Evolutionary conservation across 1,140 invertebrate species (phyloP).

Genomic region (Temnothorax longispinosus): DNA sequence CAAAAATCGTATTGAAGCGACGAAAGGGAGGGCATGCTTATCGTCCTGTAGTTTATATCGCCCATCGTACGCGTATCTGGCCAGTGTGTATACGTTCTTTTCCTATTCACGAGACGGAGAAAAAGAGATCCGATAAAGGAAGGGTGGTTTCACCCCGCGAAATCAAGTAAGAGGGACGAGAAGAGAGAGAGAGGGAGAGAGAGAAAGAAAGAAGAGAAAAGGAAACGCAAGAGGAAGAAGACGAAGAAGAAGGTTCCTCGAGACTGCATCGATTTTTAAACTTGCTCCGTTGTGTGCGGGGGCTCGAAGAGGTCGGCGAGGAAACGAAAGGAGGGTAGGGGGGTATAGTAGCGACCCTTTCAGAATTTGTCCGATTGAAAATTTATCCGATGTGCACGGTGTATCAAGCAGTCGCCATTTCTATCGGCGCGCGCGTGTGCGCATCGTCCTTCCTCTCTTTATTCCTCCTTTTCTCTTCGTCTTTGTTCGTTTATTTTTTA

Average conservation of each 20-base stretch:
- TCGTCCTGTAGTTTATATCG: constrained; percentile 42
- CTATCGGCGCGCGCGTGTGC: constrained; percentile 34
- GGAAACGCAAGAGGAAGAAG: constrained; percentile 21
- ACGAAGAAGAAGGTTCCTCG: constrained; percentile 51
- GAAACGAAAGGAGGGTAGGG: constrained; percentile 4
- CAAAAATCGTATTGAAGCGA: constrained; percentile 26
- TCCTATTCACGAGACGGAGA: constrained; percentile 68
- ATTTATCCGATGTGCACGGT: constrained; percentile 80
- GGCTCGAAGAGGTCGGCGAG: background rate
- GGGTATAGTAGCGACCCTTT: constrained; percentile 71
- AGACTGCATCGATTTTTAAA: constrained; percentile 81
- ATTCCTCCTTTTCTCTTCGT: constrained; percentile 11
- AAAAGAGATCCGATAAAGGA: constrained; percentile 35
- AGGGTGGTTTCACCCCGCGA: constrained; percentile 4
- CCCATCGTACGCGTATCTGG: constrained; percentile 34
- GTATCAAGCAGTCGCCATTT: constrained; percentile 72
- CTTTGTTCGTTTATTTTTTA: constrained; percentile 44
- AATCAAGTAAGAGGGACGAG: constrained; percentile 32
- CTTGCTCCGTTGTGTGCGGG: constrained; percentile 69
- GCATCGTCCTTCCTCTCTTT: constrained; percentile 6
- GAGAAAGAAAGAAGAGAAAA: background rate
- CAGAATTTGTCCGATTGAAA: constrained; percentile 83
- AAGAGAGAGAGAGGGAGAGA: background rate
- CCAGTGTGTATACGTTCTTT: constrained; percentile 48
- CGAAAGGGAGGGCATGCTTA: constrained; percentile 29